These are phyloP conservation scores for Nyctalus aviator DNA, from an alignment of 2,797 vertebrate genomes.

Conservation along the genomic window DNA sequence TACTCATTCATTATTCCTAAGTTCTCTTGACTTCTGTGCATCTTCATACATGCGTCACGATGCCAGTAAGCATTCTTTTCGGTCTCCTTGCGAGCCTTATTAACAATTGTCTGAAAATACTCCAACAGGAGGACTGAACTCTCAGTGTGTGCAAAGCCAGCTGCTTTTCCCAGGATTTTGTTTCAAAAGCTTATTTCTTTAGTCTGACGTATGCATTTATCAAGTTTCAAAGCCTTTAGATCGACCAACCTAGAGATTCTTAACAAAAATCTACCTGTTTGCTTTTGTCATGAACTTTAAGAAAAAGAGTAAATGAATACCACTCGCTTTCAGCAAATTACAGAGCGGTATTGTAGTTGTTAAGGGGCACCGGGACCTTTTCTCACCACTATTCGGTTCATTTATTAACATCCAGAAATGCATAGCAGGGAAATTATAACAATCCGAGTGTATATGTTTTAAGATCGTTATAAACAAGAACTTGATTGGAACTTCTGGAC, in stretches of 20 bases:
- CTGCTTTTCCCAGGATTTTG: background rate
- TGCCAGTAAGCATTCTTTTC: background rate
- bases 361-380: background rate
- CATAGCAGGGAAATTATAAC: background rate
- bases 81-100: background rate
- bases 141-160: background rate
- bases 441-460: background rate
- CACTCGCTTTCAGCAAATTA: slow-evolving; percentile 49
- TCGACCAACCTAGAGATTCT: slow-evolving; percentile 46
- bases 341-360: slow-evolving; percentile 21
- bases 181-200: slow-evolving; percentile 39
- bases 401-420: slow-evolving; percentile 68
- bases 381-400: rapidly evolving
- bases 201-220: slow-evolving; percentile 54
- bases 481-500: slow-evolving; percentile 25
- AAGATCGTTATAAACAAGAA: slow-evolving; percentile 27
- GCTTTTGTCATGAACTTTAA: slow-evolving; percentile 32
- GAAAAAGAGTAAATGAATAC: slow-evolving; percentile 67
- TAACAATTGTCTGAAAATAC: background rate
- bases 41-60: background rate
- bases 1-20: background rate
- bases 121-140: background rate
- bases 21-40: background rate
- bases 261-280: slow-evolving; percentile 69
- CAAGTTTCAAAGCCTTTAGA: slow-evolving; percentile 58